phyloP scores from a whole-genome alignment of 2,113 vertebrate genomes.

The Desmodus rotundus region DNA sequence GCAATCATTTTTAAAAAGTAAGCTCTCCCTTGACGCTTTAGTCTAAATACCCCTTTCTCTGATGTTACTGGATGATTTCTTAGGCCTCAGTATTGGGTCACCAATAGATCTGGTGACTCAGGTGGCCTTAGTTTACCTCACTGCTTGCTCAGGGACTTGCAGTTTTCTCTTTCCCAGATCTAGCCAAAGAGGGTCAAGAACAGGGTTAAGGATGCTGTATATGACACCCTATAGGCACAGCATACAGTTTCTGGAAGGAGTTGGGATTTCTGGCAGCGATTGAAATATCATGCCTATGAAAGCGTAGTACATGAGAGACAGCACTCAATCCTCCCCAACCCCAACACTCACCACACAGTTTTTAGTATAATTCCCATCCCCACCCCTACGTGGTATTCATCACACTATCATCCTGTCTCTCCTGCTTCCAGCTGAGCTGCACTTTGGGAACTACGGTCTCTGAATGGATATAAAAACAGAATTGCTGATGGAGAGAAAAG shows the following conservation, averaged over 20 bases:
- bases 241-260: not conserved
- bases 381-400: not conserved
- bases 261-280: not conserved
- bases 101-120: not conserved
- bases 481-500: not conserved
- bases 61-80: not conserved
- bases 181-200: not conserved
- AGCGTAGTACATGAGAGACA: not conserved
- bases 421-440: not conserved
- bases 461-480: not conserved
- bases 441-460: not conserved
- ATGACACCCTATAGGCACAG: not conserved
- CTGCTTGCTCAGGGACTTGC: not conserved
- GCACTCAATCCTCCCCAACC: rapidly evolving
- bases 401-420: not conserved
- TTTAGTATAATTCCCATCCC: not conserved
- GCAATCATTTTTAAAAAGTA: not conserved
- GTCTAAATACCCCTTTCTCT: not conserved
- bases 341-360: not conserved
- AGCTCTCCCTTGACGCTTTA: not conserved
- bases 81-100: not conserved
- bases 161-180: not conserved
- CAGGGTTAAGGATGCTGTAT: not conserved
- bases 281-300: not conserved
- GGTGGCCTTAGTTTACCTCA: not conserved